phyloP scores from a whole-genome alignment of 2,113 vertebrate genomes.

The Suncus etruscus region DNA sequence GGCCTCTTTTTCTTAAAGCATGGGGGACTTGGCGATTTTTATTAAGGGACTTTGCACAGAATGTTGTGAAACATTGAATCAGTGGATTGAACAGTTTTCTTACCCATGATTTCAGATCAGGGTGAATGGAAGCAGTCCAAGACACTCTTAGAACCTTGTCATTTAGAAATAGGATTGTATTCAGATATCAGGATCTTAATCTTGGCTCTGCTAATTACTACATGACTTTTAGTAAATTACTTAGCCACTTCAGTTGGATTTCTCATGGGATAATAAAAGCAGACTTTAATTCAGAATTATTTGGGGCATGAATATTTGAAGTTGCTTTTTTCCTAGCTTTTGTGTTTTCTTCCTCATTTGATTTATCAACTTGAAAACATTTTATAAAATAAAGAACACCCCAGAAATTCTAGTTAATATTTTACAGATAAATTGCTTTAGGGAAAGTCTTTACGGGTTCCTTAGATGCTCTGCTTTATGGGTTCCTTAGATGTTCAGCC shows the following conservation, averaged over 20 bases:
- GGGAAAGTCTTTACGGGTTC: not conserved
- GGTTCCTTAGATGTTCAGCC: not conserved
- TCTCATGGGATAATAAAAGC: not conserved
- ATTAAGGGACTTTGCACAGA: not conserved
- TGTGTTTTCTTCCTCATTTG: constrained; percentile 17
- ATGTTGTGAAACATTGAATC: not conserved
- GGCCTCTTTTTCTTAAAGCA: not conserved
- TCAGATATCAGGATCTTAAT: constrained; percentile 3
- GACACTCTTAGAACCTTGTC: not conserved
- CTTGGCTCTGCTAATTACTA: not conserved
- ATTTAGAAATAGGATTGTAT: not conserved
- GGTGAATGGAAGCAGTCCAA: not conserved
- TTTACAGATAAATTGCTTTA: constrained; percentile 5
- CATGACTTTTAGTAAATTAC: not conserved
- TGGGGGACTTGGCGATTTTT: not conserved
- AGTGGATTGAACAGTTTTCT: not conserved
- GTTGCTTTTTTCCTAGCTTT: not conserved
- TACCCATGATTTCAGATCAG: not conserved
- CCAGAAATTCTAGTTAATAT: not conserved
- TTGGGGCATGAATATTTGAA: constrained; percentile 13
- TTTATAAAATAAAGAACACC: constrained; percentile 16
- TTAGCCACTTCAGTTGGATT: not conserved
- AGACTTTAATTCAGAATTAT: not conserved
- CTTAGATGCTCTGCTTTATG: not conserved
- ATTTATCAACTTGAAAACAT: not conserved